These are phyloP conservation scores for Epizoanthus illoricatus DNA, from an alignment of 92 coral and sea anemone species.

Conservation along the genomic window DNA sequence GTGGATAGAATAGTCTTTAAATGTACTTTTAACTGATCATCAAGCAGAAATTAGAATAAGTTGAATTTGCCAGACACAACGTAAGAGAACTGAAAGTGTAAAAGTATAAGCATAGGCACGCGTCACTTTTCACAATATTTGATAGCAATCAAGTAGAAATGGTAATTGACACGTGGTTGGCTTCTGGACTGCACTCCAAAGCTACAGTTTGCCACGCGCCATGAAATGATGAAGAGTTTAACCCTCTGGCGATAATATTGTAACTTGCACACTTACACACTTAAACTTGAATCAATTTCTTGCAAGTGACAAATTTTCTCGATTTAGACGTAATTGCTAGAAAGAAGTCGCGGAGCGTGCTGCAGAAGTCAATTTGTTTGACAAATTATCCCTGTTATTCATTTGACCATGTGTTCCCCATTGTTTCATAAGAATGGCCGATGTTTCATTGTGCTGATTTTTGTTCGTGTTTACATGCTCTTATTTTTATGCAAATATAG, in stretches of 20 bases:
- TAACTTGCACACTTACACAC: background rate
- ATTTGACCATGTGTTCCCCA: constrained; percentile 13
- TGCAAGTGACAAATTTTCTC: background rate
- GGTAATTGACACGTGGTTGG: constrained; percentile 30
- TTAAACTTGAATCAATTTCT: background rate
- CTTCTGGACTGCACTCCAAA: background rate
- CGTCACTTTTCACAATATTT: constrained; percentile 29
- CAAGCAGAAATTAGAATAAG: background rate
- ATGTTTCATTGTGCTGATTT: constrained; percentile 15
- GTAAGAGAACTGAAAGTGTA: background rate
- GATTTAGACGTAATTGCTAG: background rate
- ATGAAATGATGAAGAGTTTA: background rate
- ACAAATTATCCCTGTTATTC: background rate
- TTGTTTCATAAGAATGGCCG: constrained; percentile 24
- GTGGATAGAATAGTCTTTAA: too few relatives aligned
- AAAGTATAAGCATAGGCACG: constrained; percentile 25
- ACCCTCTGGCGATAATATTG: background rate
- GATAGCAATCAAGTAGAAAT: constrained; percentile 22
- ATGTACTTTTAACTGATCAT: background rate
- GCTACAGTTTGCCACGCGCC: background rate
- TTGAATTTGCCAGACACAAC: background rate
- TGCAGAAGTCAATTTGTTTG: constrained; percentile 9
- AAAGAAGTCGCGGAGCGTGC: constrained; percentile 14
- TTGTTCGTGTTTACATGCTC: constrained; percentile 25
- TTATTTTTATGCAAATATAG: constrained; percentile 30